These are phyloP conservation scores for Cacatua alba DNA, from an alignment of 2,113 vertebrate genomes.

Conservation along the genomic window DNA sequence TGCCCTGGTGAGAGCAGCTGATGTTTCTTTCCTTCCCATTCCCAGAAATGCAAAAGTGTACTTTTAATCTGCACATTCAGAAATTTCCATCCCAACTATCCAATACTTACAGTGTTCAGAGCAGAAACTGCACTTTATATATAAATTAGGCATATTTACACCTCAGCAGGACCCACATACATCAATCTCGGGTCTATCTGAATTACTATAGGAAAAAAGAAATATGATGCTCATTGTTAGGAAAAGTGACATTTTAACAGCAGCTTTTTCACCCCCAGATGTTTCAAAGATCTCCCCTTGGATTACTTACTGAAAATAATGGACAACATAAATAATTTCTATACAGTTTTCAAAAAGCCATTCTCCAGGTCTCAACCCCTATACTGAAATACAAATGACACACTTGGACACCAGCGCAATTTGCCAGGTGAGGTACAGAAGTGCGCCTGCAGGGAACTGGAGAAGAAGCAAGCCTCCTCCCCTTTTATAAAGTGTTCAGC, in stretches of 20 bases:
- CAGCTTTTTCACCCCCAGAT: neutral
- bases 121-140: neutral
- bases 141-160: slow-evolving; percentile 17
- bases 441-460: neutral
- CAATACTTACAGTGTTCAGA: neutral
- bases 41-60: neutral
- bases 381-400: neutral
- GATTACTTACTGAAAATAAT: neutral
- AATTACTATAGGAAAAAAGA: neutral
- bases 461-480: neutral
- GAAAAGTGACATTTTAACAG: slow-evolving; percentile 32
- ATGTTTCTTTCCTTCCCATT: neutral
- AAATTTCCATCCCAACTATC: neutral
- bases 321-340: neutral
- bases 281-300: neutral
- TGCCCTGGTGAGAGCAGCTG: neutral
- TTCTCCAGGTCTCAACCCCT: neutral
- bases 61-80: neutral
- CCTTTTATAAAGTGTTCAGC: neutral
- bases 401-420: neutral
- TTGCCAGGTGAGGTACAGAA: neutral
- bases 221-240: neutral
- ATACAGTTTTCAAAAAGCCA: neutral
- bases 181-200: neutral
- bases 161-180: neutral